A percentile compares a stretch with the other conserved stretches of the same genome.
phyloP scores from a whole-genome alignment of 2,113 vertebrate species.

The Mus spicilegus region DNA sequence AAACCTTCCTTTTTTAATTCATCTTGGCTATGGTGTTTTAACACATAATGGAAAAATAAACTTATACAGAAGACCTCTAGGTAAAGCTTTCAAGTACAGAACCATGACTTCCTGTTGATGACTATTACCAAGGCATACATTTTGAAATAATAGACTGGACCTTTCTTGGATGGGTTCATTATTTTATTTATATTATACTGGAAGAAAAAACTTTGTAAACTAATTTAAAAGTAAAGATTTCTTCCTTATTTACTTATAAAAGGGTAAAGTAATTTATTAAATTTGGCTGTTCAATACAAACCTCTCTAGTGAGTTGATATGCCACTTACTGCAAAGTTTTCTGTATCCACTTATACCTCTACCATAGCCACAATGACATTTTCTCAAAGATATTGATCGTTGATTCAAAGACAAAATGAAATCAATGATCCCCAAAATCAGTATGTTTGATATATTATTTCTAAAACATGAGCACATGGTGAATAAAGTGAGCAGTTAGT shows the following conservation, averaged over 20 bases:
- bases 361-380: not conserved
- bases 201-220: not conserved
- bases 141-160: not conserved
- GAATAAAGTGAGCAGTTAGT: constrained; percentile 40
- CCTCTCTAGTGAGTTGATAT: not conserved
- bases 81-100: not conserved
- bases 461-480: not conserved
- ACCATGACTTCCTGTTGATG: not conserved
- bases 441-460: not conserved
- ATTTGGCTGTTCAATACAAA: not conserved
- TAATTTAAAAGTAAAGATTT: not conserved
- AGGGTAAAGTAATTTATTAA: not conserved
- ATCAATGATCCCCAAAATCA: constrained; percentile 44
- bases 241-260: not conserved
- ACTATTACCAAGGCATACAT: not conserved
- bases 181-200: not conserved
- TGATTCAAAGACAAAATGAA: constrained; percentile 39
- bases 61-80: not conserved
- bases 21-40: not conserved
- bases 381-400: not conserved
- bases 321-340: not conserved
- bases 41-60: not conserved
- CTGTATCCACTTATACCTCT: not conserved
- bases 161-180: not conserved
- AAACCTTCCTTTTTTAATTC: not conserved